A percentile compares a stretch with the other conserved stretches of the same genome.
Conservation (phyloP, 1,140 invertebrate genomes). For the Anagrus nilaparvatae region DNA sequence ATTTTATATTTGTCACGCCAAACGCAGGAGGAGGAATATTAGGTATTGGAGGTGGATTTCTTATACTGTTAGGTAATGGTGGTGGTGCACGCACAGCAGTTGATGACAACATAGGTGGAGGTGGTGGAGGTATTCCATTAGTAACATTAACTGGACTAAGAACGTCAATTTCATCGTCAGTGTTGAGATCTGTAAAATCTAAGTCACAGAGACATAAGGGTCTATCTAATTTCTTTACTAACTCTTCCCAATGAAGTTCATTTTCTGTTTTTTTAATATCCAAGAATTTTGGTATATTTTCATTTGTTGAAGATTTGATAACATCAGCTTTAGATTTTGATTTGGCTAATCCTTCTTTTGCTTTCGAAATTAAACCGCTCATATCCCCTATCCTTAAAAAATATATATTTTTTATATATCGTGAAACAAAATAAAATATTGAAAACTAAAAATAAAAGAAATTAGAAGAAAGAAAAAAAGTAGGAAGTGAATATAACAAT, state of each 20-base stretch:
- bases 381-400: slow-evolving; percentile 61
- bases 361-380: slow-evolving; percentile 82
- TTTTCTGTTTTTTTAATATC: slow-evolving; percentile 84
- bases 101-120: slow-evolving; percentile 49
- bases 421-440: neutral
- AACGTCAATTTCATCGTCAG: slow-evolving; percentile 64
- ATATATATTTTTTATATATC: too few relatives aligned
- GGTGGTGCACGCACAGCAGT: slow-evolving; percentile 23
- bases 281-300: slow-evolving; percentile 47
- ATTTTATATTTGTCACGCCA: too few relatives aligned
- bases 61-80: slow-evolving; percentile 15
- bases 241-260: slow-evolving; percentile 90
- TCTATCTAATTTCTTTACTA: slow-evolving; percentile 69
- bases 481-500: too few relatives aligned
- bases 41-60: slow-evolving; percentile 28
- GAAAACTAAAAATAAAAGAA: slow-evolving; percentile 3
- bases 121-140: slow-evolving; percentile 60
- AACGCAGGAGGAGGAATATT: slow-evolving; percentile 41
- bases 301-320: slow-evolving; percentile 53
- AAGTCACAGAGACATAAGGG: slow-evolving; percentile 87
- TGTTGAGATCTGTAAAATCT: slow-evolving; percentile 88
- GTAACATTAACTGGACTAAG: slow-evolving; percentile 49
- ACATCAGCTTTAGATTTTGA: slow-evolving; percentile 68
- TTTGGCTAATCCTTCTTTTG: slow-evolving; percentile 82
- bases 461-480: too few relatives aligned